Evolutionary conservation across 2,888 invertebrate species (phyloP), one percentile per base, ranked within the genome.

Genomic region (Acrobasis consociella): DNA sequence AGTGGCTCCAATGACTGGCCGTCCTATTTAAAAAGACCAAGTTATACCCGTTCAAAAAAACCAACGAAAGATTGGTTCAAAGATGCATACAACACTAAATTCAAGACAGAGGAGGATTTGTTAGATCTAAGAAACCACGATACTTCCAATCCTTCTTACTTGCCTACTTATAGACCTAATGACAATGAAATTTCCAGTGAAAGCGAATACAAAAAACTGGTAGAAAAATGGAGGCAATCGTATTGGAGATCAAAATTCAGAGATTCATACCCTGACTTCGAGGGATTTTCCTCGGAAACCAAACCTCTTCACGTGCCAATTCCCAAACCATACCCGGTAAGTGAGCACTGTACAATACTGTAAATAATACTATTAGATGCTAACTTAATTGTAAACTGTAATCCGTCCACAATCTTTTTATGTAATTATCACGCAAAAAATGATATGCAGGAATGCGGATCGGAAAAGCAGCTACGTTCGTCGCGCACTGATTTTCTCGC

Each of bases 401-500:
- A 13, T 56, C 13, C 56, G 63, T 66, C 66, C 67, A 67, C 60
- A 70, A 67, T 68, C 71, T 75, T 74, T 77, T 76, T 75, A 76
- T 78, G 78, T 83, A 83, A 83, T 83, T 83, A 78, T 78, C 72
- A 72, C 78, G 78, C 82, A 86, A 86, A 84, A 61, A 72, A 69
- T 72, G 69, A 73, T 71, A 81, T 71, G 73, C 77, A 78, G 87
- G 91, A 90, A 92, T 92, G 91, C 91, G 91, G 91, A 91, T 90
- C 83, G 84, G 82, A 85, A 85, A 83, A 83, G 79, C 79, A 80
- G 79, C 75, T 76, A 72, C 78, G 80, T 78, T 78, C 91, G 89
- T 91, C 87, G 81, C 86, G 91, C 89, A 90, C 91, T 89, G 85
- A 89, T 91, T 91, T 91, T 80, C 75, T 85, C 85, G 83, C 76